These are phyloP conservation scores for Lycorma delicatula DNA, from an alignment of 1,140 invertebrate genomes.

Conservation along the genomic window DNA sequence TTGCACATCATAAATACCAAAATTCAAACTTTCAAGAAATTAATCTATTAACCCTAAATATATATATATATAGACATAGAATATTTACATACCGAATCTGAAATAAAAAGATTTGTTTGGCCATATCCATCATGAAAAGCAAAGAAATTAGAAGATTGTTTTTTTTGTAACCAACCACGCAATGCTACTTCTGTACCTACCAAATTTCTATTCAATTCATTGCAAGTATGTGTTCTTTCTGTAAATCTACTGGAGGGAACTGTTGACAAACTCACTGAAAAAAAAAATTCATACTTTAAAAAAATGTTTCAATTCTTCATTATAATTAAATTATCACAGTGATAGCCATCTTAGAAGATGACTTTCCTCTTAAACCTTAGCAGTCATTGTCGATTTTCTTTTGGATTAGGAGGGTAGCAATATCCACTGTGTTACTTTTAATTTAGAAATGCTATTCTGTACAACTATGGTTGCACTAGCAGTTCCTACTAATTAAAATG, in stretches of 20 bases:
- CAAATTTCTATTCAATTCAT: slow-evolving; percentile 58
- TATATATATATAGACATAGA: too few species aligned
- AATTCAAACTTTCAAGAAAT: too few species aligned
- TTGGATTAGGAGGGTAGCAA: too few species aligned
- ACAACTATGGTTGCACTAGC: too few species aligned
- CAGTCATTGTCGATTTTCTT: too few species aligned
- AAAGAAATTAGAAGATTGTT: slow-evolving; percentile 71
- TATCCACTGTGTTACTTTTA: too few species aligned
- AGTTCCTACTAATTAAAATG: too few species aligned
- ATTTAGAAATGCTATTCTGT: too few species aligned
- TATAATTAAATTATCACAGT: not conserved
- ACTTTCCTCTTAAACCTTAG: too few species aligned
- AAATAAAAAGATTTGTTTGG: slow-evolving; percentile 63
- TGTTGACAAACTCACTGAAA: not conserved
- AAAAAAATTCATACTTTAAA: not conserved
- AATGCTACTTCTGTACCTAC: slow-evolving; percentile 64
- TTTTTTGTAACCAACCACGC: slow-evolving; percentile 85
- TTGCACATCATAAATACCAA: too few species aligned
- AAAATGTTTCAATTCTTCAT: not conserved
- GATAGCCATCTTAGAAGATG: too few species aligned
- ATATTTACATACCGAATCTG: slow-evolving; percentile 43
- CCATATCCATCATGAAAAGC: slow-evolving; percentile 81
- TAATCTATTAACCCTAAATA: too few species aligned
- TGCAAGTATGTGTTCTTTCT: slow-evolving; percentile 75
- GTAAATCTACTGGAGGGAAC: slow-evolving; percentile 40